A percentile compares a stretch with the other conserved stretches of the same genome.
Conservation (phyloP, 2,888 invertebrate species). For the Ischnus inquisitorius region DNA sequence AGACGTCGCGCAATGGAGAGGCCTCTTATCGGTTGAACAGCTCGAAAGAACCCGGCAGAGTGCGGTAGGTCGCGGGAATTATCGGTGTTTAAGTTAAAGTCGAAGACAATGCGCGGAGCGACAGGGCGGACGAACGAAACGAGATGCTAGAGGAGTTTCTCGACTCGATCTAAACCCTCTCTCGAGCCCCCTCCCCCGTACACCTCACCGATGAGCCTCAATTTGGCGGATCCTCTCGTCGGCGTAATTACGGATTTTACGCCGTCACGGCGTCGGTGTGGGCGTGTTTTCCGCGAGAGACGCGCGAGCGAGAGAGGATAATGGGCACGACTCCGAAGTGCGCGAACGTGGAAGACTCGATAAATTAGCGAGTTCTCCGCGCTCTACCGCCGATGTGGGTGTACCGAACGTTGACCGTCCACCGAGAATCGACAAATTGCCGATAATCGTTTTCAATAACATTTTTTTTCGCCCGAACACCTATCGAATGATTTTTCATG, state of each 20-base stretch:
- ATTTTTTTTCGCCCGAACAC: neutral
- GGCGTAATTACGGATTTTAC: conserved; percentile 71
- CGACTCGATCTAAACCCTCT: conserved; percentile 1
- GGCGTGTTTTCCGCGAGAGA: conserved; percentile 62
- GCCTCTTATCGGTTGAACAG: conserved; percentile 44
- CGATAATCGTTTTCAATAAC: conserved; percentile 12
- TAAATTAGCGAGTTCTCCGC: conserved; percentile 76
- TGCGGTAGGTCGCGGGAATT: conserved; percentile 69
- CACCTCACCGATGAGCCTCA: conserved; percentile 65
- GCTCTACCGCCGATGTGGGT: neutral
- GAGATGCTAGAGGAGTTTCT: conserved; percentile 17
- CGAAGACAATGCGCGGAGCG: conserved; percentile 66
- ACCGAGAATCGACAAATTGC: neutral
- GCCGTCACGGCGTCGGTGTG: conserved; percentile 67
- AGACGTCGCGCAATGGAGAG: conserved; percentile 47
- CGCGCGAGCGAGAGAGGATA: conserved; percentile 56
- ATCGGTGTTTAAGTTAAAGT: conserved; percentile 66
- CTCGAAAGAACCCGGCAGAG: conserved; percentile 39
- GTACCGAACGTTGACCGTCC: conserved; percentile 2
- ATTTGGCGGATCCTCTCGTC: conserved; percentile 69
- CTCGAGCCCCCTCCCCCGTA: neutral
- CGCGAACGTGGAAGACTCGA: conserved; percentile 67
- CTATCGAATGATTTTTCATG: too few species aligned
- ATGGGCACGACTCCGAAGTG: conserved; percentile 59
- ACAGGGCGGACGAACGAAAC: conserved; percentile 41